These are phyloP conservation scores for Sarcoramphus papa DNA, from an alignment of 2,797 vertebrate species.

Conservation along the genomic window DNA sequence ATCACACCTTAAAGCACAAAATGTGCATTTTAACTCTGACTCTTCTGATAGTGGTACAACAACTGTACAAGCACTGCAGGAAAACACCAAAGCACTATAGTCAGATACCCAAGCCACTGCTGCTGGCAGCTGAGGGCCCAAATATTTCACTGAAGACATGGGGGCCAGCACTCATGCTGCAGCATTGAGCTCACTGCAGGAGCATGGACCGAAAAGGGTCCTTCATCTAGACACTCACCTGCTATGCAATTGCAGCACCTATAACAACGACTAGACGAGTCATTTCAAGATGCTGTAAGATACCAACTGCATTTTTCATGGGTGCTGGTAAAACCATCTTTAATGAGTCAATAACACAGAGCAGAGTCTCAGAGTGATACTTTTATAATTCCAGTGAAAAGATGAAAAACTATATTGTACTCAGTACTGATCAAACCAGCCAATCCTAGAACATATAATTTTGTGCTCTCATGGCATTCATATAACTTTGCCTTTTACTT, in stretches of 20 bases:
- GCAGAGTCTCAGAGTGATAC: not conserved
- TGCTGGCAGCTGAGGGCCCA: not conserved
- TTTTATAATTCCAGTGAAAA: not conserved
- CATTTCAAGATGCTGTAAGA: not conserved
- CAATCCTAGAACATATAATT: not conserved
- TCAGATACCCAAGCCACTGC: fast-evolving
- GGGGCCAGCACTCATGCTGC: no score
- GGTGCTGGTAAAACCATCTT: not conserved
- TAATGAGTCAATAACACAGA: not conserved
- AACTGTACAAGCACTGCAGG: not conserved
- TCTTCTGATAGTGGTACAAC: fast-evolving
- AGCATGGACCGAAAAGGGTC: not conserved
- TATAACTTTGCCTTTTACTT: not conserved
- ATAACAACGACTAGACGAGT: fast-evolving
- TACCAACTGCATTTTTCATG: not conserved
- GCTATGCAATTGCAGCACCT: not conserved
- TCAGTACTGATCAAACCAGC: not conserved
- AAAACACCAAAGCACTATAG: not conserved
- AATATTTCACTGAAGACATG: no score
- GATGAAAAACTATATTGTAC: not conserved
- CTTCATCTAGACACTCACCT: not conserved
- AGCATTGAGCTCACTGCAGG: not conserved
- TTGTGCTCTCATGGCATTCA: not conserved
- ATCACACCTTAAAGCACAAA: not conserved
- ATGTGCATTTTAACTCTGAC: not conserved